These are phyloP conservation scores for Montipora efflorescens DNA, from an alignment of 64 coral and sea anemone genomes.

Conservation along the genomic window DNA sequence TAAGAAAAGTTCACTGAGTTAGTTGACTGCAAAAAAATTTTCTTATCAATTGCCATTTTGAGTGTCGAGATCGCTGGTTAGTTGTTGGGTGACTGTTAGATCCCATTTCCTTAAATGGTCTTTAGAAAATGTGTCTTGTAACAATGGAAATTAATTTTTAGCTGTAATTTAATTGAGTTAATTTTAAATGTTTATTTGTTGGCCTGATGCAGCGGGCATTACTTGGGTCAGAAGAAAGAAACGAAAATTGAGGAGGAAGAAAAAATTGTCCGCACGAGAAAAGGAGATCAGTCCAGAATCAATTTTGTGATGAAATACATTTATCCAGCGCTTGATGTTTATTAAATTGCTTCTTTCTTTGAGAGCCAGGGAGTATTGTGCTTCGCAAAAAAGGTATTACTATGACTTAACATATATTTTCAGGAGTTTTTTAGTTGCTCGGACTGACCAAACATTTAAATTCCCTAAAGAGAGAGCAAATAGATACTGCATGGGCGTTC, in stretches of 20 bases:
- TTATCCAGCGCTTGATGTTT: not conserved
- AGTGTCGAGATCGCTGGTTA: conserved; percentile 21
- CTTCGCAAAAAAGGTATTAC: not conserved
- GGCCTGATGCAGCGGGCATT: not conserved
- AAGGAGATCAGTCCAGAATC: not conserved
- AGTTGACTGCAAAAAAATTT: not conserved
- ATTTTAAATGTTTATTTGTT: conserved; percentile 7
- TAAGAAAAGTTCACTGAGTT: not conserved
- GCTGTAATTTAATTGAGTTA: not conserved
- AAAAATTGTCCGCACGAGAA: conserved; percentile 4
- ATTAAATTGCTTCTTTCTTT: conserved; percentile 16
- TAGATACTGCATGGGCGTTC: not conserved
- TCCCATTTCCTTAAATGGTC: not conserved
- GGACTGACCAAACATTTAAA: not conserved
- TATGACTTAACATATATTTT: conserved; percentile 20
- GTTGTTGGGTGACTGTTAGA: not conserved
- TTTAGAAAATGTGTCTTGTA: not conserved
- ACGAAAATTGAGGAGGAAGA: not conserved
- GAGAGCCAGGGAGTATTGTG: conserved; percentile 5
- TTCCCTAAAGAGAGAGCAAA: not conserved
- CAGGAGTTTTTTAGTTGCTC: not conserved
- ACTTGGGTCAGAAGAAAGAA: not conserved
- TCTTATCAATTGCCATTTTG: conserved; percentile 19
- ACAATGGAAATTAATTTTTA: not conserved
- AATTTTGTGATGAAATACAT: not conserved